Conservation (phyloP, 2,797 vertebrate species). For the Argentina silus region DNA sequence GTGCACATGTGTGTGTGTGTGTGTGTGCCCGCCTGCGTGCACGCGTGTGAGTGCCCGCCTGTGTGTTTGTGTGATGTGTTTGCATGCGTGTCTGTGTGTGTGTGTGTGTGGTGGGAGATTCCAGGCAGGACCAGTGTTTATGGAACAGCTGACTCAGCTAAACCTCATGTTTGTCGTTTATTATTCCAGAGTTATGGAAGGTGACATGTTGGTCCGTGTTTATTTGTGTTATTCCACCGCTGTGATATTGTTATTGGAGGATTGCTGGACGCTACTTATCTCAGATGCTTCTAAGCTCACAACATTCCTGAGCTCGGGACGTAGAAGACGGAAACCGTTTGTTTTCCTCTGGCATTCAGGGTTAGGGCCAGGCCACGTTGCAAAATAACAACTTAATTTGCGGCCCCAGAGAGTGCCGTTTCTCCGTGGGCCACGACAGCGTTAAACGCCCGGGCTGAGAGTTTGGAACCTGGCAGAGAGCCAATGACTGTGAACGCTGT, state of each 20-base stretch:
- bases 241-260: slow-evolving; percentile 36
- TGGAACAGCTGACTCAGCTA: slow-evolving; percentile 38
- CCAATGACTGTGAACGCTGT: neutral
- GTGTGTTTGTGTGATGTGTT: slow-evolving; percentile 12
- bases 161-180: slow-evolving; percentile 41
- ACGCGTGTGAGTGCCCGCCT: slow-evolving; percentile 18
- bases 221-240: slow-evolving; percentile 42
- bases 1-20: slow-evolving; percentile 18
- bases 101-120: slow-evolving; percentile 6
- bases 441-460: too few species aligned
- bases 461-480: too few species aligned
- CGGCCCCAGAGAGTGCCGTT: too few species aligned
- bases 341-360: slow-evolving; percentile 5
- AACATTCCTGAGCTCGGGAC: slow-evolving; percentile 45
- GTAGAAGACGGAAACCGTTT: slow-evolving; percentile 17
- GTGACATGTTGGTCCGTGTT: slow-evolving; percentile 52
- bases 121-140: slow-evolving; percentile 51
- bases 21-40: slow-evolving; percentile 8
- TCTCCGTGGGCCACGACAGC: too few species aligned
- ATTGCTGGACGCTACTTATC: slow-evolving; percentile 49
- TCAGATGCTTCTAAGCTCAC: slow-evolving; percentile 44
- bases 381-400: neutral
- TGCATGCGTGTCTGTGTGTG: slow-evolving; percentile 4
- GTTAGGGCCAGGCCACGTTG: neutral
- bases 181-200: slow-evolving; percentile 56